Base-by-base conservation (phyloP, 2,888 invertebrate genomes). In the Ochlodes sylvanus region DNA sequence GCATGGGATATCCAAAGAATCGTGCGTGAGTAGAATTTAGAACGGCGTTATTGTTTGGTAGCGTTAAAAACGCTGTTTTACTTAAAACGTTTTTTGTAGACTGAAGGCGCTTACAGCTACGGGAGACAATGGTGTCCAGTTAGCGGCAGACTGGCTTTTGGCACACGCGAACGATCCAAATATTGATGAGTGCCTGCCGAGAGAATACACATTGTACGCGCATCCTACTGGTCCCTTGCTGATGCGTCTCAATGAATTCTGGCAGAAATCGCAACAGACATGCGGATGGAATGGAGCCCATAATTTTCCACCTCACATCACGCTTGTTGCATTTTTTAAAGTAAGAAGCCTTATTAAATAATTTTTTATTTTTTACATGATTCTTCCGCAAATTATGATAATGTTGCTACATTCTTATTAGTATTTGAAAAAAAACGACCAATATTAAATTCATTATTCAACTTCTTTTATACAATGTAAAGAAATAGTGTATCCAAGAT, bases 201-300 rank as follows among this genome's bases (percentile, higher is more conserved):
- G 98, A 71, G 98, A 98, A 86, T 98, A 98, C 80, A 96, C 98
- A 67, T 91, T 98, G 54, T 98, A 98, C 84, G 96, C 97, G 1
- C 98, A 97, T 82, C 98, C 98, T 1, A 96, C 96, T 0, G 97
- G 97, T 2, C 90, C 94, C 0, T 94, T 98, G 73, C 89, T 96
- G 0, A 95, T 95, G 65, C 96, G 97, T 79, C 87, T 97, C 19
- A 94, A 96, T 60, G 94, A 95, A 62, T 98, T 97, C 86, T 97
- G 97, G 97, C 93, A 95, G 1, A 96, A 96, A 80, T 97, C 97
- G 0, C 95, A 95, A 76, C 90, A 94, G 41, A 87, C 95, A 12
- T 95, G 96, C 79, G 97, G 97, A 7, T 97, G 98, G 97, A 98
- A 98, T 89, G 97, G 97, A 21, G 98, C 98, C 0, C 98, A 98